A percentile compares a stretch with the other conserved stretches of the same genome.
These are phyloP conservation scores for Drosophila seguyi DNA, from an alignment of 1,140 invertebrate genomes.

Conservation along the genomic window DNA sequence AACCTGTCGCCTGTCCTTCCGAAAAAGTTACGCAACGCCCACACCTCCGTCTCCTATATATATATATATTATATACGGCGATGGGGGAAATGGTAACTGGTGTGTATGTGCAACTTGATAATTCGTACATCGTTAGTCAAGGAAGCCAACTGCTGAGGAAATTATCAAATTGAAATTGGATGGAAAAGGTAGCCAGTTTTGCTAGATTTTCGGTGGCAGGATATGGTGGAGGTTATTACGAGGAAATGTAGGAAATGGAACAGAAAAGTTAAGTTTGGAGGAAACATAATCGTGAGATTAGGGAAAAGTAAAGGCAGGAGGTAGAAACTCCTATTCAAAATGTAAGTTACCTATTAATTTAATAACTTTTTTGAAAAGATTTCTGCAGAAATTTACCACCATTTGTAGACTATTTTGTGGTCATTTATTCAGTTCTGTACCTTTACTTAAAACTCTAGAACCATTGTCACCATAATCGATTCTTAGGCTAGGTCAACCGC, in stretches of 20 bases:
- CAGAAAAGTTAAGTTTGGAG: not conserved
- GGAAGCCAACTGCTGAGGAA: slow-evolving; percentile 32
- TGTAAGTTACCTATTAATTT: too few species aligned
- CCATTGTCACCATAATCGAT: slow-evolving; percentile 5
- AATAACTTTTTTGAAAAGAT: too few species aligned
- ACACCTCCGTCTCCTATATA: slow-evolving; percentile 3
- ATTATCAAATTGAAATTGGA: slow-evolving; percentile 51
- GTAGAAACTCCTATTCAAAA: not conserved
- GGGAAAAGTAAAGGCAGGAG: not conserved
- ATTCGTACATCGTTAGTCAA: slow-evolving; percentile 37
- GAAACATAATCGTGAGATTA: not conserved
- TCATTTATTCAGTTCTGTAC: not conserved
- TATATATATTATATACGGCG: not conserved
- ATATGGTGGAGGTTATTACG: not conserved
- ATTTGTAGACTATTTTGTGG: too few species aligned
- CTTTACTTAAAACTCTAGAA: slow-evolving; percentile 1
- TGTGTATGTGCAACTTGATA: slow-evolving; percentile 33
- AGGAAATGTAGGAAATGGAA: not conserved
- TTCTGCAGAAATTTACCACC: too few species aligned
- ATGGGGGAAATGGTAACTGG: not conserved
- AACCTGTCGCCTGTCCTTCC: slow-evolving; percentile 64
- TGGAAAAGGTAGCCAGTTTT: slow-evolving; percentile 29
- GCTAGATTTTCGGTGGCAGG: not conserved
- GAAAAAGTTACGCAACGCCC: slow-evolving; percentile 31
- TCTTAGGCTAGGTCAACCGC: slow-evolving; percentile 21